Base-by-base conservation (phyloP, 2,797 vertebrate species). In the Iguana delicatissima region DNA sequence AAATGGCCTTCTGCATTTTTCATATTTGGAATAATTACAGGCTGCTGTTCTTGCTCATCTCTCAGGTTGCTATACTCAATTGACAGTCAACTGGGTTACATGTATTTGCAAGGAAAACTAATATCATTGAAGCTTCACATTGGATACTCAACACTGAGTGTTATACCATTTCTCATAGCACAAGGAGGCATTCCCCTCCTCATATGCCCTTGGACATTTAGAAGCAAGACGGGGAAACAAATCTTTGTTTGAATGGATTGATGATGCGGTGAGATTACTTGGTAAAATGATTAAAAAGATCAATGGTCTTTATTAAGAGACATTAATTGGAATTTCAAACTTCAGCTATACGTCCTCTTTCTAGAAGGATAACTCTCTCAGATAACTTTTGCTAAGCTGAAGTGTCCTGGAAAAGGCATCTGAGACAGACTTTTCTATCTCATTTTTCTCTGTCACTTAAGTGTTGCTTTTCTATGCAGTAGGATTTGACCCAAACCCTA, bases 61-160 rank as follows among this genome's bases (percentile, higher is more conserved):
- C 32, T 67, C 18, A 79, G 24, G 26, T 5, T 50, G 29, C 29
- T 67, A 50, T 18, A 42, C 24, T 80, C 74, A 67, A 46, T 79
- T 50, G 74, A 64, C 86, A 67, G 74, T 50, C 16, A 67, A 52
- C 20, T 87, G 18, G 52, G 42, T 62, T 87, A 55, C 55, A 79
- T 46, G 20, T 62, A 62, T 24, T 84, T 84, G 46, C 46, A 38
- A 77, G 82, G 50, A 89, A 79, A 89, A 79, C 7, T 38, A 85
- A 42, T 85, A 85, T 57, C 24, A 79, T 3, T 79, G 74, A 67
- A 55, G 50, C n/a, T 50, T 85, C 46, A 42, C 50, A 80, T 72
- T 55, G 57, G 83, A 89, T 85, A 80, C 85, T 85, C 74, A 89
- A 35, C 50, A 69, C 24, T 80, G 59, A 85, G 55, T 89, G 74